Conservation (phyloP, 2,113 vertebrate species). For the Xerus inauris region DNA sequence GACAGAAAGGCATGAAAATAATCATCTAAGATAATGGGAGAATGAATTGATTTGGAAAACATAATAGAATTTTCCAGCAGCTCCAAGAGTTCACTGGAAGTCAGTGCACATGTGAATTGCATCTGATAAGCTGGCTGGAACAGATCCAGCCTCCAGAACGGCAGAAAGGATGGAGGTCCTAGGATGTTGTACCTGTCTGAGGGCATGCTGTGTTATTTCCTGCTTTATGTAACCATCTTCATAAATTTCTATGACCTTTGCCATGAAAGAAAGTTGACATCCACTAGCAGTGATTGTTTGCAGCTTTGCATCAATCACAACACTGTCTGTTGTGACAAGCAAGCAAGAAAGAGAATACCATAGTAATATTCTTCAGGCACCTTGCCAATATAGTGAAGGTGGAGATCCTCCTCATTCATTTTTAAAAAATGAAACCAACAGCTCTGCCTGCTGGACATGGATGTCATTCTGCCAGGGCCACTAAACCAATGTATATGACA, state of each 20-base stretch:
- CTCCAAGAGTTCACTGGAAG: neutral
- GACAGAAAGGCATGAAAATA: neutral
- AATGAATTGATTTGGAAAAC: conserved; percentile 3
- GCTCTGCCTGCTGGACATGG: neutral
- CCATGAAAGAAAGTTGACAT: conserved; percentile 52
- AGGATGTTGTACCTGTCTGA: neutral
- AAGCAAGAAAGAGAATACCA: conserved; percentile 48
- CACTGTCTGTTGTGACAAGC: conserved; percentile 46
- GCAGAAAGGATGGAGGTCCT: neutral
- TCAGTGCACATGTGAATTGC: neutral
- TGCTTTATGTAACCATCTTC: conserved; percentile 24
- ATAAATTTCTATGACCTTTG: conserved; percentile 62
- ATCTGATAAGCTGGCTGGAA: neutral
- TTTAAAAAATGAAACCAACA: conserved; percentile 46
- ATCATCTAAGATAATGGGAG: conserved; percentile 3
- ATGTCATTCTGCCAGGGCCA: neutral
- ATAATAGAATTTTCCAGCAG: neutral
- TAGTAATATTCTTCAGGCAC: conserved; percentile 10
- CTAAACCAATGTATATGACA: neutral
- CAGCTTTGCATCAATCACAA: conserved; percentile 46
- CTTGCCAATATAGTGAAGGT: conserved; percentile 5
- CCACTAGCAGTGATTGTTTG: conserved; percentile 51
- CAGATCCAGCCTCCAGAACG: neutral
- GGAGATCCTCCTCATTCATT: conserved; percentile 31
- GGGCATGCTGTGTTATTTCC: conserved; percentile 7